These are phyloP conservation scores for Acipenser oxyrinchus DNA, from an alignment of 2,797 vertebrate genomes.

Conservation along the genomic window DNA sequence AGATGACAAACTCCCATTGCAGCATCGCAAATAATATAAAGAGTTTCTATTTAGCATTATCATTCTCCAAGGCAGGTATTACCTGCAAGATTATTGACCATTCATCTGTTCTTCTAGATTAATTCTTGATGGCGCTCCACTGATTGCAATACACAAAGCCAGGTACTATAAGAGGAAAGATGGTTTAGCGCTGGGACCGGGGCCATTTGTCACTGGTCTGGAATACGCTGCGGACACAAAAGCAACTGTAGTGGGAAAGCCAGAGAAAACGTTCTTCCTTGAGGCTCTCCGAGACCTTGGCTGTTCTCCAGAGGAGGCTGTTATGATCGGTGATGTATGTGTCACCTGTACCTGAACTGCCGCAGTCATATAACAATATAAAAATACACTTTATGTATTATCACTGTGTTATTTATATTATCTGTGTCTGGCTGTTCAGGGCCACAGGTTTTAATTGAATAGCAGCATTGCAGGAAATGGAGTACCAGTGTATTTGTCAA, in stretches of 20 bases:
- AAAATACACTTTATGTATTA: too few relatives aligned
- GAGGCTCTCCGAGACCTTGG: slow-evolving; percentile 73
- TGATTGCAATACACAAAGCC: slow-evolving; percentile 92
- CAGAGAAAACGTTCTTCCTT: slow-evolving; percentile 78
- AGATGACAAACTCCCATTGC: too few relatives aligned
- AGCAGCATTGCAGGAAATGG: too few relatives aligned
- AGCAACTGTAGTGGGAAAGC: slow-evolving; percentile 85
- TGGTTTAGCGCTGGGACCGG: slow-evolving; percentile 85
- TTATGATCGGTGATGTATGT: slow-evolving; percentile 87
- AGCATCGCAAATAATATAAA: background rate
- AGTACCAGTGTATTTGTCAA: too few relatives aligned
- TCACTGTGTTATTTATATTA: too few relatives aligned
- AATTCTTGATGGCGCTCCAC: slow-evolving; percentile 77
- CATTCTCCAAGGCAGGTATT: slow-evolving; percentile 14
- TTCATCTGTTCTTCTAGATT: slow-evolving; percentile 50
- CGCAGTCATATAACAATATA: too few relatives aligned
- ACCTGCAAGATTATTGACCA: slow-evolving; percentile 16
- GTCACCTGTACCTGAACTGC: too few relatives aligned
- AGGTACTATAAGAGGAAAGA: slow-evolving; percentile 85
- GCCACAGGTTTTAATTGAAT: too few relatives aligned
- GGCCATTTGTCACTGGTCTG: slow-evolving; percentile 79
- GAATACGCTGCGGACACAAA: slow-evolving; percentile 76
- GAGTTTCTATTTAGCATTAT: background rate
- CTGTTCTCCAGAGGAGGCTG: slow-evolving; percentile 68
- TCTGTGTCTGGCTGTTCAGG: too few relatives aligned